Evolutionary conservation across 2,888 invertebrate genomes (phyloP), one percentile per base, ranked within the genome.

Genomic region (Dryocosmus kuriphilus): DNA sequence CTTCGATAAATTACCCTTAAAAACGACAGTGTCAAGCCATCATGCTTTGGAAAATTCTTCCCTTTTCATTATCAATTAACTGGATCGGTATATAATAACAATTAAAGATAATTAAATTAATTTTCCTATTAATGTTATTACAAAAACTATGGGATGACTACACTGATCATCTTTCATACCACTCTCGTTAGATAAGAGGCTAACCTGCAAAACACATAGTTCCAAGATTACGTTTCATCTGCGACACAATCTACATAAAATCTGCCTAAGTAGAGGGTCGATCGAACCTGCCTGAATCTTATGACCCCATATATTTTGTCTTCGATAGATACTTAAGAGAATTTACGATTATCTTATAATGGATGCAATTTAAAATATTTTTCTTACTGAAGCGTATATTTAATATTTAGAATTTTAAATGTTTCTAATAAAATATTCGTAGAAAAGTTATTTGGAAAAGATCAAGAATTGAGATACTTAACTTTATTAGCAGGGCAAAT

Each of bases 161-260:
- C 19, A 19, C 19, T 19, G 46, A 46, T 1, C 46, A 46, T 9
- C 6, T 57, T 22, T 57, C 9, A 57, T 57, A 11, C 24, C 4
- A 11, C 55, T 57, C 22, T 35, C 19, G 5, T 30, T 6, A 67
- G 74, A 74, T 74, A 74, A 74, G 57, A 5, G 35, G 32, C 35
- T 27, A 24, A 38, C 24, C n/a, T 38, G 74, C 57, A 65, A 76
- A 61, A 73, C 57, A 60, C 71, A 57, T 77, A 60, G 60, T 27
- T 32, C 55, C 46, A 19, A 77, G 77, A 77, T 77, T 73, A 57
- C 78, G 65, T 14, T 32, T 60, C 74, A 63, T 78, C 76, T 78
- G 60, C 38, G 46, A 46, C 63, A 30, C 74, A 74, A 78, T 80
- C 80, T 76, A 73, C 79, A 74, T 76, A 80, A 80, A 80, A 80